Evolutionary conservation across 2,888 invertebrate genomes (phyloP), one percentile per base, ranked within the genome.

Genomic region (Choreutis nemorana): DNA sequence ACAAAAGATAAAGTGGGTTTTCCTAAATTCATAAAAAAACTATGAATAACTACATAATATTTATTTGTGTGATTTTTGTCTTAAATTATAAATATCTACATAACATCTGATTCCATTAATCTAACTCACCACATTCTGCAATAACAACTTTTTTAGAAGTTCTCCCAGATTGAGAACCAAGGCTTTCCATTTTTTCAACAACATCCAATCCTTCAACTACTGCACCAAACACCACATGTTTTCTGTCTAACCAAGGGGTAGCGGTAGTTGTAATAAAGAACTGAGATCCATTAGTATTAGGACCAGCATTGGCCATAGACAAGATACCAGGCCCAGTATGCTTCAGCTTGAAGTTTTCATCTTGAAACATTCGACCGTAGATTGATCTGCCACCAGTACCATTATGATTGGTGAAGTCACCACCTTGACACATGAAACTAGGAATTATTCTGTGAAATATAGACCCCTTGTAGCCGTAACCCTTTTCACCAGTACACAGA

Each of bases 271-370:
- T 94, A 48, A 98, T 87, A 71, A 98, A 98, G 81, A 97, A 98
- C 71, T 98, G 97, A 36, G 95, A 95, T 30, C 97, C 97, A 67
- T 97, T 97, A 40, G 97, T 96, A 62, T 95, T 90, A 14, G 93
- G 90, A 12, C 97, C 97, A 51, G 95, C 91, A 68, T 97, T 97
- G 31, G 96, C 96, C 96, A 97, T 97, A 4, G 96, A 96, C 55
- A 97, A 75, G 33, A 89, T 83, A 54, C 96, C 97, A 36, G 93
- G 85, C 36, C 90, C 91, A 33, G 90, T 90, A 70, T 98, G 97
- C 78, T 89, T 94, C 61, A 96, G 78, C 31, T 83, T 84, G 81
- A 98, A 98, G 81, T 97, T 97, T 75, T 98, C 97, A 72, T 98
- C 98, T 41, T 85, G 87, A 77, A 98, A 98, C 29, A 61, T 70